Percentiles rank a stretch among this genome's conserved stretches.
Evolutionary conservation across 2,888 invertebrate genomes (phyloP).

Genomic region (Acanthacorydalis orientalis): DNA sequence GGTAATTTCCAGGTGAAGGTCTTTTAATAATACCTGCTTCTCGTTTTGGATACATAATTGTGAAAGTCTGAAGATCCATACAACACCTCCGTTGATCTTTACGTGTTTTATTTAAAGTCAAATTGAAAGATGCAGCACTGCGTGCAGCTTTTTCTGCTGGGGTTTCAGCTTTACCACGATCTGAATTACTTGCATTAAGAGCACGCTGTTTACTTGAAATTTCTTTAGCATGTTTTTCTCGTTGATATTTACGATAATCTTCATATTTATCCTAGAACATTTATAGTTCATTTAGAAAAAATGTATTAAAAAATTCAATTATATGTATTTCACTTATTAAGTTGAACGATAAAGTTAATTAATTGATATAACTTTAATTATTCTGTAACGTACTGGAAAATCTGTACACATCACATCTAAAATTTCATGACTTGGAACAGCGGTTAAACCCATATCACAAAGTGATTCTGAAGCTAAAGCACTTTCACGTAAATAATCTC

Average conservation of each 20-base stretch:
- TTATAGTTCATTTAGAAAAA: too few species aligned
- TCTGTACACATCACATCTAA: conserved; percentile 90
- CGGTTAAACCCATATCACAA: conserved; percentile 86
- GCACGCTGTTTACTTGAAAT: conserved; percentile 50
- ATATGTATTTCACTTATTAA: background rate
- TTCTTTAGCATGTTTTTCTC: conserved; percentile 51
- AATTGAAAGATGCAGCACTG: conserved; percentile 79
- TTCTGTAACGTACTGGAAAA: conserved; percentile 40
- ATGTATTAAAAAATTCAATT: background rate
- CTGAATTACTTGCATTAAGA: conserved; percentile 31
- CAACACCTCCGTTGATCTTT: conserved; percentile 64
- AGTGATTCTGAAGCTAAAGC: conserved; percentile 76
- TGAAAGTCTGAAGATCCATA: conserved; percentile 84
- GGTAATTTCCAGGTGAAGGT: conserved; percentile 55
- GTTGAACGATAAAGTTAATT: background rate
- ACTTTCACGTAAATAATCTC: conserved; percentile 70
- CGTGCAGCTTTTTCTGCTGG: conserved; percentile 64
- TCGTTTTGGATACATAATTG: conserved; percentile 59
- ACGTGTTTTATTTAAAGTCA: conserved; percentile 61
- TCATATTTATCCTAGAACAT: conserved; percentile 61
- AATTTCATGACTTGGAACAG: conserved; percentile 81
- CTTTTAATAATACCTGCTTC: conserved; percentile 25
- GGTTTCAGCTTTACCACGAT: conserved; percentile 42
- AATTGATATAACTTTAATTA: background rate
- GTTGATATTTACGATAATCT: conserved; percentile 63